These are phyloP conservation scores for Drosophila sturtevanti DNA, from an alignment of 1,140 invertebrate genomes.

Conservation along the genomic window DNA sequence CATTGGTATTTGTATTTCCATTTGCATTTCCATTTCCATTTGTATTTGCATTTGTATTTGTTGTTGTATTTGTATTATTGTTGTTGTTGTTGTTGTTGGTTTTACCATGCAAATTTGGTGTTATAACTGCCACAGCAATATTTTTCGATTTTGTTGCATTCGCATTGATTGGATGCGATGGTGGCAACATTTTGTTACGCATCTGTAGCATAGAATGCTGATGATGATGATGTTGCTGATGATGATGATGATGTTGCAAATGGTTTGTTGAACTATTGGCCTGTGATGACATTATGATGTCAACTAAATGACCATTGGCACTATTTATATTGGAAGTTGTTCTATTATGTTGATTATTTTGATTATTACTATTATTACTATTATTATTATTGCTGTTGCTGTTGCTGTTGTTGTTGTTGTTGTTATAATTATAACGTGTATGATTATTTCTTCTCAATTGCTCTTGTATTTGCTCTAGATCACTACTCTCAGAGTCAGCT, in stretches of 20 bases:
- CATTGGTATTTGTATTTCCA: no score
- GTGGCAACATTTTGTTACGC: constrained; percentile 60
- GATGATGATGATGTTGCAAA: constrained; percentile 6
- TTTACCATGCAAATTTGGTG: constrained; percentile 64
- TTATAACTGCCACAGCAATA: constrained; percentile 76
- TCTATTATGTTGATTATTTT: no score
- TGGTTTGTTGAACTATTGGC: constrained; percentile 9
- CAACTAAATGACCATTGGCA: constrained; percentile 4
- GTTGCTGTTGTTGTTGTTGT: constrained; percentile 19
- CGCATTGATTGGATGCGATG: constrained; percentile 27
- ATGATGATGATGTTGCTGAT: constrained; percentile 38
- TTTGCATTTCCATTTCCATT: no score
- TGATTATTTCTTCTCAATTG: constrained; percentile 30
- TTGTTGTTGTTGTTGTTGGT: constrained; percentile 15
- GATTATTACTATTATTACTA: no score
- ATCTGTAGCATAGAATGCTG: constrained; percentile 29
- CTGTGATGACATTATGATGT: constrained; percentile 9
- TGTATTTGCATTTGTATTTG: no score
- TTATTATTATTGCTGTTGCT: constrained; percentile 13
- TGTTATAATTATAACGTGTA: constrained; percentile 17
- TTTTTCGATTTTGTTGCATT: constrained; percentile 54
- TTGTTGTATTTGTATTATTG: neutral
- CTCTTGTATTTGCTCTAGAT: constrained; percentile 65
- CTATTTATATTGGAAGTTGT: no score
- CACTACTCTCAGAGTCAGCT: constrained; percentile 81